Evolutionary conservation across 2,888 invertebrate species (phyloP).

Genomic region (Prenolepis imparis): DNA sequence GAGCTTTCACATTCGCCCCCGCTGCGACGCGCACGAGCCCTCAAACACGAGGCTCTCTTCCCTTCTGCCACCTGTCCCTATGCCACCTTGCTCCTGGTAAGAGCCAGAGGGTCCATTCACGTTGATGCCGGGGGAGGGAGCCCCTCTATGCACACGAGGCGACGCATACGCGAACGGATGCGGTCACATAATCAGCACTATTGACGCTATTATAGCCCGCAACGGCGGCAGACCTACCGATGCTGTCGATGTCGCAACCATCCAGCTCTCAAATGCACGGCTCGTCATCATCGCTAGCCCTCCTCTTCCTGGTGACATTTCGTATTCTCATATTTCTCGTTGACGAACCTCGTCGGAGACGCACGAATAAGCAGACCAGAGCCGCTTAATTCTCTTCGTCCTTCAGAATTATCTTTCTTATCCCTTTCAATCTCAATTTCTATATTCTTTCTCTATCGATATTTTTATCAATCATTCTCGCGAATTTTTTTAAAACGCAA

Average conservation of each 20-base stretch:
- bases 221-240: slow-evolving; percentile 39
- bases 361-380: slow-evolving; percentile 72
- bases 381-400: slow-evolving; percentile 60
- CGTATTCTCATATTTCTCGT: slow-evolving; percentile 72
- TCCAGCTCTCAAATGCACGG: slow-evolving; percentile 51
- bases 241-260: slow-evolving; percentile 34
- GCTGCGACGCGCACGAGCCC: slow-evolving; percentile 62
- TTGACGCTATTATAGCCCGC: slow-evolving; percentile 79
- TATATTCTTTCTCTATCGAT: neutral
- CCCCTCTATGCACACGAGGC: slow-evolving; percentile 34
- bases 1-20: slow-evolving; percentile 39
- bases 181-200: slow-evolving; percentile 83
- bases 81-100: slow-evolving; percentile 14
- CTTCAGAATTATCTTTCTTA: slow-evolving; percentile 17
- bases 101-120: slow-evolving; percentile 2
- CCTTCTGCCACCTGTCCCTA: slow-evolving; percentile 3
- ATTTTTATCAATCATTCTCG: neutral
- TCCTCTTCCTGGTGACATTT: slow-evolving; percentile 49
- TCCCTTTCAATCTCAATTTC: slow-evolving; percentile 23
- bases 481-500: too few species aligned
- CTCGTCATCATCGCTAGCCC: slow-evolving; percentile 56
- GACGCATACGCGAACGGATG: slow-evolving; percentile 70
- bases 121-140: neutral
- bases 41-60: slow-evolving; percentile 64
- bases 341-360: slow-evolving; percentile 63